Base-by-base conservation (phyloP, 64 coral and sea anemone genomes). In the Astreopora myriophthalma region DNA sequence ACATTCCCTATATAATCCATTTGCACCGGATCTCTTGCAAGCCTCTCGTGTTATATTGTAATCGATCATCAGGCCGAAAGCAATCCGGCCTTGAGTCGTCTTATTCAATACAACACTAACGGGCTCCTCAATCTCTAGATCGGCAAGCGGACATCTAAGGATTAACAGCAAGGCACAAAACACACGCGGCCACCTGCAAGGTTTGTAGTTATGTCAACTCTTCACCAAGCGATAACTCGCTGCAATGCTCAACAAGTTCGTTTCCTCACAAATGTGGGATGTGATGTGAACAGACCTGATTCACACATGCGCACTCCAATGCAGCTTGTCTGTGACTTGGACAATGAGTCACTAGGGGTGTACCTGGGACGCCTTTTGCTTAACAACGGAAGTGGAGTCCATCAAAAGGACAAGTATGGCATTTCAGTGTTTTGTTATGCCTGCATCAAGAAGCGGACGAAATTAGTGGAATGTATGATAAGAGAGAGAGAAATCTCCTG, bases 171-270 rank as follows among this genome's bases (percentile, higher is more conserved):
- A 46, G 42, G 42, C 42, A 39, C 75, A 51, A 60, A 34, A 1
- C 27, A 19, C 44, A 8, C 26, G 42, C 3, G 16, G 23, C 3
- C 52, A 64, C 11, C 8, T 11, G 27, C 8, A 62, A 84, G 28
- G 84, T 6, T 25, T 30, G 14, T 6, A 48, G 23, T 19, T 8
- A 73, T 87, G 85, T 35, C 62, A 46, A n/a, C 81, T 1, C 49
- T 92, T 63, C 89, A 92, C 69, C 69, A 92, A 19, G 80, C 89
- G 1, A 92, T 92, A 63, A 34, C 12, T 55, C 89, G 69, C 19
- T 38, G 81, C 9, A 76, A 74, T 55, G 11, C 69, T 25, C 79
- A 32, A 23, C 89, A 92, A 65, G 48, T 92, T 2, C 31, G 48
- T 8, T 67, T 92, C 28, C 68, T 92, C 4, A 46, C 79, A 73